Conservation (phyloP, 1,140 invertebrate genomes). For the Saxidomus purpurata region DNA sequence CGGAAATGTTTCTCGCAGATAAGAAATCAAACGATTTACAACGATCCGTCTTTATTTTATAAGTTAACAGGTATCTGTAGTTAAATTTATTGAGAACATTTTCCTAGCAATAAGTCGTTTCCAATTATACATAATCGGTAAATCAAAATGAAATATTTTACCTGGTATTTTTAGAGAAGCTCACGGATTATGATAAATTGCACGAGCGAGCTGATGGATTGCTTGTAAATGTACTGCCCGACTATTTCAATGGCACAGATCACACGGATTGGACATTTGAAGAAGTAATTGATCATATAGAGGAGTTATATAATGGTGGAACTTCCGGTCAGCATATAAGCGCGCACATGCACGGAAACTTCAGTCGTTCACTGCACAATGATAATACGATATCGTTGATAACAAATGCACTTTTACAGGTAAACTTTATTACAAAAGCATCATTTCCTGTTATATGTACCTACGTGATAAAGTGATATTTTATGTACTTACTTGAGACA, state of each 20-base stretch:
- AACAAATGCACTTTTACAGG: slow-evolving; percentile 7
- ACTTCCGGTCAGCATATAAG: neutral
- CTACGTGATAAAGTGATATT: no score
- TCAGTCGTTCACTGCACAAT: neutral
- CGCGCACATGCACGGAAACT: neutral
- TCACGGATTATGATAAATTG: slow-evolving; percentile 63
- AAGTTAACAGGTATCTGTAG: no score
- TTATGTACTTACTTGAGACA: no score
- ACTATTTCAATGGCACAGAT: slow-evolving; percentile 41
- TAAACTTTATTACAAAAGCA: neutral
- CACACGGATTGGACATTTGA: slow-evolving; percentile 39
- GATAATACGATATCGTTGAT: neutral
- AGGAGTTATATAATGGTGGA: neutral
- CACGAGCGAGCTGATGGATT: slow-evolving; percentile 51
- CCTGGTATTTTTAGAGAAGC: no score
- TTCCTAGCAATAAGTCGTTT: no score
- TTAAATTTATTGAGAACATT: no score
- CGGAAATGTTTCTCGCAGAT: no score
- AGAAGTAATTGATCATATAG: slow-evolving; percentile 42
- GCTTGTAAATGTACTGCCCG: slow-evolving; percentile 63
- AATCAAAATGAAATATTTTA: no score
- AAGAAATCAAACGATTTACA: no score
- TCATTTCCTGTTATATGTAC: no score
- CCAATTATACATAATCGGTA: no score
- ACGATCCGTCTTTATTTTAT: no score